Evolutionary conservation across 2,797 vertebrate species (phyloP).

Genomic region (Capromys pilorides): DNA sequence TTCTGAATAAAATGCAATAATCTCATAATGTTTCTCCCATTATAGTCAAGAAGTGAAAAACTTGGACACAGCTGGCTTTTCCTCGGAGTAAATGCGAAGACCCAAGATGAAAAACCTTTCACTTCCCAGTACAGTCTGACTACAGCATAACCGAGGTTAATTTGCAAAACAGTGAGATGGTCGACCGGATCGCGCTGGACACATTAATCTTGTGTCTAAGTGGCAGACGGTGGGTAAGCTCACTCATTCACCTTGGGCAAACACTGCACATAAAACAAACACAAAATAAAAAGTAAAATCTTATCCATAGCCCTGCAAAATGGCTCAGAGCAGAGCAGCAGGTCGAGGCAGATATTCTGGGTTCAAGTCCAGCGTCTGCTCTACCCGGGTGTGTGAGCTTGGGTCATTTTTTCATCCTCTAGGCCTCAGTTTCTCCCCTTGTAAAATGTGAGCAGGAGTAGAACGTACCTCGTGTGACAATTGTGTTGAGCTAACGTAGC

Average conservation of each 20-base stretch:
- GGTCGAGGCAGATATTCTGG: neutral
- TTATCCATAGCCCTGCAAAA: neutral
- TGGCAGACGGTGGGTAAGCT: conserved; percentile 68
- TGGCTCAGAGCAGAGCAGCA: neutral
- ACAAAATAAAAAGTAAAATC: neutral
- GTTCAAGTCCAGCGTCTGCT: neutral
- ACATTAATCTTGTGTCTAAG: conserved; percentile 71
- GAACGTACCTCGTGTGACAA: neutral
- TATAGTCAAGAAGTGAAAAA: conserved; percentile 52
- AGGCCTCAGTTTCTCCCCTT: neutral
- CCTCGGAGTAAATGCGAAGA: conserved; percentile 65
- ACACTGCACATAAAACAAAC: conserved; percentile 43
- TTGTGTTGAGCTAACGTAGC: neutral
- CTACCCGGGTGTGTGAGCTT: neutral
- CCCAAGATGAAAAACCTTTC: conserved; percentile 58
- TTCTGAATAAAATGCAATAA: conserved; percentile 39
- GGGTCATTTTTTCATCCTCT: neutral
- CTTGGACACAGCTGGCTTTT: conserved; percentile 52
- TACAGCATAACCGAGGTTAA: conserved; percentile 62
- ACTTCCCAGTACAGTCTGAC: conserved; percentile 46
- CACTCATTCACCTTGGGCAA: conserved; percentile 57
- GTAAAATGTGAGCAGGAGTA: neutral
- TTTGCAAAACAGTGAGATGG: conserved; percentile 62
- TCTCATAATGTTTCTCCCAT: conserved; percentile 21
- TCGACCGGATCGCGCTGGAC: conserved; percentile 52